Percentiles rank a stretch among this genome's conserved stretches.
Evolutionary conservation across 2,797 vertebrate species (phyloP).

Genomic region (Megalops cyprinoides): DNA sequence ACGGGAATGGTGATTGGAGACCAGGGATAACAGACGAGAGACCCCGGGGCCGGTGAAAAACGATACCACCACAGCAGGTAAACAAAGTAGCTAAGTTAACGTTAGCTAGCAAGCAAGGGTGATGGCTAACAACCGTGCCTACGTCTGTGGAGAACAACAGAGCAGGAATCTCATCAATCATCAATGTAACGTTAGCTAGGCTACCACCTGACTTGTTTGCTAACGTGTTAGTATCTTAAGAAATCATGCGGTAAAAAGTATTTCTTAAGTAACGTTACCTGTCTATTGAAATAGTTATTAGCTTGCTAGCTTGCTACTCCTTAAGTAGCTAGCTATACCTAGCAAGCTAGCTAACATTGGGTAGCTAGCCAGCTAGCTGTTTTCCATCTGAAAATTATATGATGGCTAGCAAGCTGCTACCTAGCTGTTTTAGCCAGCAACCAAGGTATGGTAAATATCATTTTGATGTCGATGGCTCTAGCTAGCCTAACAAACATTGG

Average conservation of each 20-base stretch:
- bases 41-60: conserved; percentile 35
- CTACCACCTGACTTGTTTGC: too few relatives aligned
- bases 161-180: not conserved
- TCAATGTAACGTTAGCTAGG: too few relatives aligned
- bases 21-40: not conserved
- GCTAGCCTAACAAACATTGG: too few relatives aligned
- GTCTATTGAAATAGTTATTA: not conserved
- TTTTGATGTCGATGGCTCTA: too few relatives aligned
- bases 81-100: conserved; percentile 40
- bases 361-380: not conserved
- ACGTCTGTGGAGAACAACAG: not conserved
- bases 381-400: not conserved
- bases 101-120: not conserved
- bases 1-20: conserved; percentile 39
- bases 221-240: too few relatives aligned
- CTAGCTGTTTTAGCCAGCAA: too few relatives aligned
- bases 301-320: not conserved
- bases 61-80: conserved; percentile 62
- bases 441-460: too few relatives aligned
- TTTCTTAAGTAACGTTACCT: too few relatives aligned
- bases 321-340: conserved; percentile 9
- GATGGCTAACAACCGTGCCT: not conserved
- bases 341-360: not conserved
- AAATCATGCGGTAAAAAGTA: too few relatives aligned
- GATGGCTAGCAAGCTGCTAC: not conserved